phyloP scores from a whole-genome alignment of 1,140 invertebrate species.

The Drosophila ficusphila region DNA sequence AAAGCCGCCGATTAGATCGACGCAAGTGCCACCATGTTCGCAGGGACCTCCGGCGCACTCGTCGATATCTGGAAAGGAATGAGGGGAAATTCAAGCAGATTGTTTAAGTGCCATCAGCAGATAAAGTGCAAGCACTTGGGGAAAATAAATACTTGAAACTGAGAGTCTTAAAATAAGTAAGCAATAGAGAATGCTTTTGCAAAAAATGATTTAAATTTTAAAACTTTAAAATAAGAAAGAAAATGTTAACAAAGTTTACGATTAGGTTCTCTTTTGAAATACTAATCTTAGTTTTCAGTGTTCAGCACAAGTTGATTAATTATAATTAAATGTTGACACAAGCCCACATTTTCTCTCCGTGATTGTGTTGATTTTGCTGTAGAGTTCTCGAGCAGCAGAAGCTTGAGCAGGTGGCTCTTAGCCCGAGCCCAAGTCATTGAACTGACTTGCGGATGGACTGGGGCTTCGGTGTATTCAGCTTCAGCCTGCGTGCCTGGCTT shows the following conservation, averaged over 20 bases:
- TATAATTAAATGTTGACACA: neutral
- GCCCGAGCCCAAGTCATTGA: constrained; percentile 58
- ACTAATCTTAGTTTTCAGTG: no score
- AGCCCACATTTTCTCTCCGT: constrained; percentile 7
- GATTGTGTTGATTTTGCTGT: constrained; percentile 71
- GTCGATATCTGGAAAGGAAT: constrained; percentile 88
- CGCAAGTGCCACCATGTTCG: constrained; percentile 93
- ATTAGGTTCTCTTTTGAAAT: neutral
- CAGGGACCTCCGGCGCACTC: constrained; percentile 94
- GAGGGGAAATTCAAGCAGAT: constrained; percentile 29
- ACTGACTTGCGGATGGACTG: constrained; percentile 22
- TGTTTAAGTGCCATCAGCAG: constrained; percentile 51
- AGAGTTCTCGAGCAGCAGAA: constrained; percentile 25
- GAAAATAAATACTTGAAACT: neutral
- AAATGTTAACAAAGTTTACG: no score
- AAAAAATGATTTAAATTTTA: neutral
- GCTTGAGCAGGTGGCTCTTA: constrained; percentile 60
- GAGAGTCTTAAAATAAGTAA: no score
- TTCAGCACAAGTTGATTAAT: neutral
- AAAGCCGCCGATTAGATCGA: constrained; percentile 90
- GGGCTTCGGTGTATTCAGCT: constrained; percentile 22
- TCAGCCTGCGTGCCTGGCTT: constrained; percentile 41
- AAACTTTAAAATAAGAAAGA: neutral
- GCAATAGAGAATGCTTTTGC: no score
- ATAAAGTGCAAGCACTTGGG: constrained; percentile 39